A percentile compares a stretch with the other conserved stretches of the same genome.
These are phyloP conservation scores for Gorsachius magnificus DNA, from an alignment of 2,797 vertebrate species.

Conservation along the genomic window DNA sequence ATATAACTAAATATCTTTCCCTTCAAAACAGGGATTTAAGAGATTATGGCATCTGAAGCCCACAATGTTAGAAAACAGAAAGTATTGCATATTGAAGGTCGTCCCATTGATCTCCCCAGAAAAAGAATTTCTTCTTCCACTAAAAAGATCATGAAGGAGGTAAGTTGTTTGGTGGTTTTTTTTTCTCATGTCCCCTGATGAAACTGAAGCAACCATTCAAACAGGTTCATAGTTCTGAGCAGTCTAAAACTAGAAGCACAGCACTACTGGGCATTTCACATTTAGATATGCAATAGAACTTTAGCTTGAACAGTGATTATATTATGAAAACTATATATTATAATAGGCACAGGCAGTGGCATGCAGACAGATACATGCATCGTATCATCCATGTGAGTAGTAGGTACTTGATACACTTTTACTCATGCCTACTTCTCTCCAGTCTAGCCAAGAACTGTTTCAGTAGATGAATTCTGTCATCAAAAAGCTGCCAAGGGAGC, in stretches of 20 bases:
- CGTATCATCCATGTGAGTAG: fast-evolving
- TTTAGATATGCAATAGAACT: not conserved
- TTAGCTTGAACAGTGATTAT: not conserved
- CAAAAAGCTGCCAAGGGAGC: not conserved
- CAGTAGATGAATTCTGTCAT: not conserved
- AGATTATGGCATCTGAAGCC: conserved; percentile 85
- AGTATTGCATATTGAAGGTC: conserved; percentile 71
- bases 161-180: conserved; percentile 39
- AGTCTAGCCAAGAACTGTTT: not conserved
- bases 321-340: not conserved
- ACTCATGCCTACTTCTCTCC: not conserved
- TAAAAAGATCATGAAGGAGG: conserved; percentile 86
- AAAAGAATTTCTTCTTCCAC: conserved; percentile 77
- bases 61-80: conserved; percentile 80
- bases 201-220: not conserved
- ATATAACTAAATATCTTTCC: not conserved
- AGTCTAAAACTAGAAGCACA: not conserved
- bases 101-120: conserved; percentile 73
- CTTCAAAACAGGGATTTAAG: conserved; percentile 73
- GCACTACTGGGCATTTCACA: not conserved
- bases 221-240: not conserved
- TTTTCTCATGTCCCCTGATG: not conserved
- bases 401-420: not conserved
- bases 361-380: not conserved
- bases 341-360: not conserved